Evolutionary conservation across 2,888 invertebrate species (phyloP).

Genomic region (Rhyacophila evoluta): DNA sequence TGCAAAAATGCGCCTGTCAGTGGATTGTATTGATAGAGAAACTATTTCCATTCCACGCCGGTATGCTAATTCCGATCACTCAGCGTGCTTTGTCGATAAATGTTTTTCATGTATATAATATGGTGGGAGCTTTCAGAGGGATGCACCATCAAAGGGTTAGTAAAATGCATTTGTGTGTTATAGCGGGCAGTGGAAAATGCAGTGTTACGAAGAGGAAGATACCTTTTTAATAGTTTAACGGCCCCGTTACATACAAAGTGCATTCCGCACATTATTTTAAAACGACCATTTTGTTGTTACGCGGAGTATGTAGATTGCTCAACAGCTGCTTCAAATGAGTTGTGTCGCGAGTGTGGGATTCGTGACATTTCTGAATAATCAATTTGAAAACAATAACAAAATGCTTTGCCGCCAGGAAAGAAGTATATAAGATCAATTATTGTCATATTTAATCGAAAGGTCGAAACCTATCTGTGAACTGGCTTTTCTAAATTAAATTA

Average conservation of each 20-base stretch:
- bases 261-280: conserved; percentile 33
- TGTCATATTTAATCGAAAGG: too few species aligned
- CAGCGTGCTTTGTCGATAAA: neutral
- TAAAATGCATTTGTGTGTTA: conserved; percentile 23
- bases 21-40: neutral
- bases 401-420: too few species aligned
- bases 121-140: neutral
- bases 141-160: conserved; percentile 29
- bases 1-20: neutral
- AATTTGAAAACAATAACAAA: conserved; percentile 13
- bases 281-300: conserved; percentile 30
- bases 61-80: neutral
- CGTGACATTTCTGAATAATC: conserved; percentile 10
- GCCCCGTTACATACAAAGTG: conserved; percentile 32
- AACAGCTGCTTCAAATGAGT: conserved; percentile 24
- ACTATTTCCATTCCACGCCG: neutral
- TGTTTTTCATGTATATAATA: neutral
- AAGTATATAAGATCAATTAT: too few species aligned
- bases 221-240: conserved; percentile 31
- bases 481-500: too few species aligned
- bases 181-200: conserved; percentile 2
- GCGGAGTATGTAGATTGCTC: conserved; percentile 10
- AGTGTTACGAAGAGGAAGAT: conserved; percentile 26
- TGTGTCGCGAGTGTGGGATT: conserved; percentile 17
- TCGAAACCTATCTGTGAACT: too few species aligned